phyloP scores from a whole-genome alignment of 1,140 invertebrate genomes.

The Zaprionus kolodkinae region DNA sequence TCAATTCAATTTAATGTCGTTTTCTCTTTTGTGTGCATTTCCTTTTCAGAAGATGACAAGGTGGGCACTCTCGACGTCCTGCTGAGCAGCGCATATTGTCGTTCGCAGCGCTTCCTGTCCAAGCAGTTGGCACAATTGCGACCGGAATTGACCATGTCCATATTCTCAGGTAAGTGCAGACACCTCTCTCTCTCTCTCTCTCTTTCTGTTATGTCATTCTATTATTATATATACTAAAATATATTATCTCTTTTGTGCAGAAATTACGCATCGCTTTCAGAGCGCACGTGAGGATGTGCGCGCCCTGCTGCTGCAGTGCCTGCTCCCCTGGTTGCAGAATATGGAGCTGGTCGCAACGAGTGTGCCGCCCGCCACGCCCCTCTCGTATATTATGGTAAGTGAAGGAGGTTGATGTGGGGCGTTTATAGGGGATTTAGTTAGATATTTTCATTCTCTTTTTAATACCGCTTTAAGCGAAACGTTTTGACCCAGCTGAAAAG shows the following conservation, averaged over 20 bases:
- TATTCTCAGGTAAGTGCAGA: constrained; percentile 94
- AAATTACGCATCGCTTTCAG: constrained; percentile 98
- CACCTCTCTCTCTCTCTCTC: constrained; percentile 5
- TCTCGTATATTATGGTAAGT: constrained; percentile 92
- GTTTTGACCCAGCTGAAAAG: neutral
- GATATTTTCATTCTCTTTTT: neutral
- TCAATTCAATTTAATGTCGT: constrained; percentile 16
- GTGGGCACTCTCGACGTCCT: constrained; percentile 91
- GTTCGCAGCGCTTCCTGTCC: constrained; percentile 96
- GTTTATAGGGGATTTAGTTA: neutral
- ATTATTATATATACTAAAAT: constrained; percentile 2
- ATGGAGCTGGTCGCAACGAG: constrained; percentile 99
- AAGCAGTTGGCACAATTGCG: constrained; percentile 96
- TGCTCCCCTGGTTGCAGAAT: constrained; percentile 98
- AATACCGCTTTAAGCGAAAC: neutral
- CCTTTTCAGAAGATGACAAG: constrained; percentile 86
- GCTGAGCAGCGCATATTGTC: constrained; percentile 93
- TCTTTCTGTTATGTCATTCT: constrained; percentile 14
- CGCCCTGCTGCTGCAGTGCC: constrained; percentile 94
- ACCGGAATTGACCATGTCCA: constrained; percentile 98
- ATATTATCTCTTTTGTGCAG: constrained; percentile 85
- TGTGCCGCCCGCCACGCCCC: constrained; percentile 92
- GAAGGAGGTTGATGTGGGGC: constrained; percentile 2
- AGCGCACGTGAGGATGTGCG: constrained; percentile 96
- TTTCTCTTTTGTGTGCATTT: constrained; percentile 41